Base-by-base conservation (phyloP, 2,113 vertebrate species). In the Pteruthius melanotis region DNA sequence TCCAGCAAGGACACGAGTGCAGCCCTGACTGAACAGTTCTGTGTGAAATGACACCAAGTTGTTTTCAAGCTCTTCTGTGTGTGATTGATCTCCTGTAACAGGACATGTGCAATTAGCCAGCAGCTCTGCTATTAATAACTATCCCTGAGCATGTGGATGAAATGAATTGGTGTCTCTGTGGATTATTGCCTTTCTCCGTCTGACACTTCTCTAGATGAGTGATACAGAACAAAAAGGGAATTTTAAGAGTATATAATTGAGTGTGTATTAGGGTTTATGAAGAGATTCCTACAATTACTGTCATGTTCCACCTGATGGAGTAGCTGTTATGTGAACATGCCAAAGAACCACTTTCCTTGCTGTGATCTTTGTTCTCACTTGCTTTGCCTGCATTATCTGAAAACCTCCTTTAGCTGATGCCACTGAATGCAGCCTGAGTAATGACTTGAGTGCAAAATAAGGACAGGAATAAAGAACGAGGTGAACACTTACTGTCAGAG, bases 91-190 rank as follows among this genome's bases (percentile, higher is more conserved):
- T 94, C 95, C 94, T 96, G 89, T 82, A 93, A 97, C 83, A 79
- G 97, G 96, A 96, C 96, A 97, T 77, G 83, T 93, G 95, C 96
- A 97, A 98, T 98, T 98, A 98, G 97, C 95, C 97, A 96, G 63
- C 81, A 95, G 94, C 95, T 97, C 96, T 97, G 97, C 97, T 98
- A 98, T 97, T 98, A 98, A 98, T 98, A 96, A 82, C 89, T 20
- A 94, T 88, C 57, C 90, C 78, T 21, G 90, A 96, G 92, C 65
- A 42, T 87, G 95, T 70, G 78, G 81, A 90, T 90, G 91, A 96
- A 98, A 97, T 95, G 93, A 94, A 97, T 97, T 39, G 87, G 89
- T 87, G 90, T 97, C 91, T 96, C 94, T 93, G 70, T 89, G 95
- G 92, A 95, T 92, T 96, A 87, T 79, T 95, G 76, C 92, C 91